phyloP scores from a whole-genome alignment of 2,113 vertebrate species.

The Gavialis gangeticus region DNA sequence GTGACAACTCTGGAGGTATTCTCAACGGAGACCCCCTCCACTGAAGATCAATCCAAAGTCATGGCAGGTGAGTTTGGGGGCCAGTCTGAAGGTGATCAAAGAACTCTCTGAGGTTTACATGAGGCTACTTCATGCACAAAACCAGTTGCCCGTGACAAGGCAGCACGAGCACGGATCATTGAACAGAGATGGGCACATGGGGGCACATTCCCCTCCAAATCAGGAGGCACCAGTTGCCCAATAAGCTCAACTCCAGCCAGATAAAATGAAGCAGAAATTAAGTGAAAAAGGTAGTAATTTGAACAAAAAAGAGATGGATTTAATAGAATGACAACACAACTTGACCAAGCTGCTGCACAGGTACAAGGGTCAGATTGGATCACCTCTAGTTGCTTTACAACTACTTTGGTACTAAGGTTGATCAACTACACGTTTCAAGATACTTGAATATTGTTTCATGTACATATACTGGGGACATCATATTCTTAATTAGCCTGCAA shows the following conservation, averaged over 20 bases:
- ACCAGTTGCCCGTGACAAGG: too few relatives aligned
- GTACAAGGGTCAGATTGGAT: conserved; percentile 63
- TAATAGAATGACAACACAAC: conserved; percentile 76
- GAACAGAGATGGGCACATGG: too few relatives aligned
- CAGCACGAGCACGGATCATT: too few relatives aligned
- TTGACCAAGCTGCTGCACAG: conserved; percentile 83
- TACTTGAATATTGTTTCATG: background rate
- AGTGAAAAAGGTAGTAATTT: conserved; percentile 85
- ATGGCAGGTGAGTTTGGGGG: too few relatives aligned
- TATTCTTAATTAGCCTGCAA: accelerated
- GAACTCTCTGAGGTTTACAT: too few relatives aligned
- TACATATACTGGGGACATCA: background rate
- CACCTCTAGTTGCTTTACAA: background rate
- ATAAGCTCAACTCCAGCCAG: conserved; percentile 85
- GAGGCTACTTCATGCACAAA: too few relatives aligned
- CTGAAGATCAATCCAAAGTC: too few relatives aligned
- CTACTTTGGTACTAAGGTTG: background rate
- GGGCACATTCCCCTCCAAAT: too few relatives aligned
- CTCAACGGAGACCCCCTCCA: too few relatives aligned
- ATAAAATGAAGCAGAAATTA: conserved; percentile 84
- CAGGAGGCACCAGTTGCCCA: background rate
- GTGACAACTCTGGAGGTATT: too few relatives aligned
- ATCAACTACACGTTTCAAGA: background rate
- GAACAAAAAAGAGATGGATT: conserved; percentile 85
- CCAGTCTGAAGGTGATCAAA: too few relatives aligned